Base-by-base conservation (phyloP, 2,888 invertebrate species). In the Geophilus truncorum region DNA sequence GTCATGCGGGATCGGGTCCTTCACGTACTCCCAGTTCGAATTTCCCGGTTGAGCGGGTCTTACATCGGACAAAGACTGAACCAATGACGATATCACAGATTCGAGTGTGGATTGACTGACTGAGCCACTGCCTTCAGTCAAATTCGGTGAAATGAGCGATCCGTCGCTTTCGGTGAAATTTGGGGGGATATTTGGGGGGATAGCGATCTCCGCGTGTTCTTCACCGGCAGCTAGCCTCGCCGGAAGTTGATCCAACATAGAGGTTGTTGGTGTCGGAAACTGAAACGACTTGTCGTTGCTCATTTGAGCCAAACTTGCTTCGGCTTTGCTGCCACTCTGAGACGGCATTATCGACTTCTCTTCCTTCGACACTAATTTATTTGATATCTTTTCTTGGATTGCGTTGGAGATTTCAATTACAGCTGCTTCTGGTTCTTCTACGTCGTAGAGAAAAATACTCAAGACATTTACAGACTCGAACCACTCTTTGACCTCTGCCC, bases 21-120 rank as follows among this genome's bases (percentile, higher is more conserved):
- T n/a, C 1, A 62, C 23, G 30, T 62, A 79, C n/a, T n/a, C 28
- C 79, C 79, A 79, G n/a, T 62, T 28, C 4, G 0, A 9, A 18
- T 79, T 62, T 30, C 79, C 62, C 1, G 79, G 79, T 57, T 34
- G 30, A 79, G 62, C 21, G 28, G 79, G 79, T 62, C 62, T 62
- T 25, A 23, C 5, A 1, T 62, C 62, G 12, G 3, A 5, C 15
- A 77, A 32, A 77, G 36, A 77, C 21, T 32, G 0, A 2, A 18
- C 25, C 77, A 77, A 30, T 18, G 77, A 36, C 1, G 62, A 62
- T 15, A 62, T 25, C 23, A 62, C 25, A 10, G 62, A 62, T 15
- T 12, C 25, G 7, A 25, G 1, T 5, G 62, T 23, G 28, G 62
- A 45, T 15, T n/a, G 12, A n/a, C 12, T 6, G 5, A 2, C 2